A percentile compares a stretch with the other conserved stretches of the same genome.
phyloP scores from a whole-genome alignment of 2,113 vertebrate species.

The Alligator mississippiensis region DNA sequence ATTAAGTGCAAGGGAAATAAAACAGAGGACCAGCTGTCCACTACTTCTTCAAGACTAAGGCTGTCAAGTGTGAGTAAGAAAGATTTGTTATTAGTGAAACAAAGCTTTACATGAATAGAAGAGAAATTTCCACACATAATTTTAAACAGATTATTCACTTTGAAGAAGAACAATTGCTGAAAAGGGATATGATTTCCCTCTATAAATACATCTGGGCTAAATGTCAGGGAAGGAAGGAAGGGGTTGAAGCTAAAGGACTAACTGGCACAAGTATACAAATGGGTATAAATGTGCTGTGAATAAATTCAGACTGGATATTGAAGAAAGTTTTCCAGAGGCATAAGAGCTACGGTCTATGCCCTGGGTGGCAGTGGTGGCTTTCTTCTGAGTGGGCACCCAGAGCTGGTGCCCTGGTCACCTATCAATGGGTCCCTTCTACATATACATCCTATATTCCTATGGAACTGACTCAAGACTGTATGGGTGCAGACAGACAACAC shows the following conservation, averaged over 20 bases:
- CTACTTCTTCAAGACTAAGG: background rate
- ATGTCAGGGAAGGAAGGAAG: background rate
- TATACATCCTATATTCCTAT: too few relatives aligned
- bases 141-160: background rate
- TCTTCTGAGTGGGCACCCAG: too few relatives aligned
- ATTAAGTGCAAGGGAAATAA: background rate
- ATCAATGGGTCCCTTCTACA: too few relatives aligned
- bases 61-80: background rate
- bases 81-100: background rate
- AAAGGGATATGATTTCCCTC: background rate
- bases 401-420: too few relatives aligned
- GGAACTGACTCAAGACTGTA: too few relatives aligned
- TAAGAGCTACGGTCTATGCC: too few relatives aligned
- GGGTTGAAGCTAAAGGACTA: background rate
- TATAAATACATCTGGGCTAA: background rate
- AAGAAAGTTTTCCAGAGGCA: too few relatives aligned
- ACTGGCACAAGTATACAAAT: background rate
- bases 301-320: background rate
- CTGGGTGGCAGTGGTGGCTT: too few relatives aligned
- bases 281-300: constrained; percentile 1
- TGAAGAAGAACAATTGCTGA: background rate
- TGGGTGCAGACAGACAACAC: too few relatives aligned
- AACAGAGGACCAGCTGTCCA: background rate
- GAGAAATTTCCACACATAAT: too few relatives aligned
- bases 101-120: background rate